Evolutionary conservation across 1,140 invertebrate species (phyloP), one percentile per base, ranked within the genome.

Genomic region (Drosophila sp.): DNA sequence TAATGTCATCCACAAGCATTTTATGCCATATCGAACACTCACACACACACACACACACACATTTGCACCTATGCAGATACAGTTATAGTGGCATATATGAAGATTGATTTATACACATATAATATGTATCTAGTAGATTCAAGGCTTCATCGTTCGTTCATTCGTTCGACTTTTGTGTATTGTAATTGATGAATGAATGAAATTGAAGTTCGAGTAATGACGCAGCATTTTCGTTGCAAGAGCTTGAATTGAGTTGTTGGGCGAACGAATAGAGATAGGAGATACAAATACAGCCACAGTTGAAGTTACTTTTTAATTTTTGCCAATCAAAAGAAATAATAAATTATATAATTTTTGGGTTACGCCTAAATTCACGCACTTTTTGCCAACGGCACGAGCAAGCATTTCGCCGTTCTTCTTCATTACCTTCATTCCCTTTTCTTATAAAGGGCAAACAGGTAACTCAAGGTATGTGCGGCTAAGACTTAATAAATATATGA

Each of bases 101-200:
- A 54, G 25, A 46, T 29, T 29, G 29, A 46, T 14, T 16, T 38
- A 11, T 61, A 27, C n/a, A n/a, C n/a, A n/a, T 43, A 43, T 40
- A 46, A 61, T 51, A 51, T 72, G 80, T 78, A 82, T 67, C 66
- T 65, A 54, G 65, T 45, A 76, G 72, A 86, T 84, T 84, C 80
- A 84, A 84, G 80, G 81, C 80, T 84, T 84, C 72, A 43, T 59
- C 29, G 27, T 8, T 32, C 57, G 53, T 43, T 65, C 53, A 43
- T 74, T 67, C 66, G 73, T 67, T 71, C 77, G 69, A 80, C 71
- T 84, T 84, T 82, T 83, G 74, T 76, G 81, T 80, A 87, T 87
- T 87, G 82, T 87, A 87, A 87, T 87, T 87, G 82, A 87, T 87
- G 82, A 87, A 86, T 86, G 82, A 86, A 87, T 87, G 83, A 87